Evolutionary conservation across 1,140 invertebrate genomes (phyloP).

Genomic region (Penaeus chinensis): DNA sequence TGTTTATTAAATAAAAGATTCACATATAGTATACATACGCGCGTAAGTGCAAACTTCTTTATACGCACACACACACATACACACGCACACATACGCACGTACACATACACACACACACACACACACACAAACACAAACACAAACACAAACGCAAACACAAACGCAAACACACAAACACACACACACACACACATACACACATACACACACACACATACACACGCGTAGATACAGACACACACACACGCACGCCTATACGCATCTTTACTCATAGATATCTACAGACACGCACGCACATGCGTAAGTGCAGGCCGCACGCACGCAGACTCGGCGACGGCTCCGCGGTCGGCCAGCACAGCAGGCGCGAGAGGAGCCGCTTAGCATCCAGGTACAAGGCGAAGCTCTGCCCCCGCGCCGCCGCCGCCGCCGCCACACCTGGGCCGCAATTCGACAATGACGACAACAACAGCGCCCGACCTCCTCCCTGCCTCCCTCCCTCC

Average conservation of each 20-base stretch:
- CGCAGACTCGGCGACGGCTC: no score
- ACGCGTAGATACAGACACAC: not conserved
- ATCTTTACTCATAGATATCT: no score
- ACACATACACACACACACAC: not conserved
- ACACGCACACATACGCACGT: not conserved
- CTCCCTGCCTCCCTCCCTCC: not conserved
- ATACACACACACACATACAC: not conserved
- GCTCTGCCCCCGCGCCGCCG: no score
- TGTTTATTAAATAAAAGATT: not conserved
- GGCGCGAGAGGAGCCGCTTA: no score
- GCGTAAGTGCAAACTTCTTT: not conserved
- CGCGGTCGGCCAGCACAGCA: no score
- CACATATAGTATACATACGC: not conserved
- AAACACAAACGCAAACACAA: not conserved
- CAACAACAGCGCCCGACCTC: not conserved
- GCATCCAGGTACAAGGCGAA: no score
- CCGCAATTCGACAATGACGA: slow-evolving; percentile 9
- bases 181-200: not conserved
- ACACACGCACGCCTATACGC: no score
- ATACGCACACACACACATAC: not conserved
- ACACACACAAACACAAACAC: not conserved
- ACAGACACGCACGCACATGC: no score
- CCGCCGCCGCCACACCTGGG: not conserved
- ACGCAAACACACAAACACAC: not conserved
- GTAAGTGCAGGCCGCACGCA: no score